Conservation (phyloP, 2,797 vertebrate species). For the Hypotaenidia philippensis region DNA sequence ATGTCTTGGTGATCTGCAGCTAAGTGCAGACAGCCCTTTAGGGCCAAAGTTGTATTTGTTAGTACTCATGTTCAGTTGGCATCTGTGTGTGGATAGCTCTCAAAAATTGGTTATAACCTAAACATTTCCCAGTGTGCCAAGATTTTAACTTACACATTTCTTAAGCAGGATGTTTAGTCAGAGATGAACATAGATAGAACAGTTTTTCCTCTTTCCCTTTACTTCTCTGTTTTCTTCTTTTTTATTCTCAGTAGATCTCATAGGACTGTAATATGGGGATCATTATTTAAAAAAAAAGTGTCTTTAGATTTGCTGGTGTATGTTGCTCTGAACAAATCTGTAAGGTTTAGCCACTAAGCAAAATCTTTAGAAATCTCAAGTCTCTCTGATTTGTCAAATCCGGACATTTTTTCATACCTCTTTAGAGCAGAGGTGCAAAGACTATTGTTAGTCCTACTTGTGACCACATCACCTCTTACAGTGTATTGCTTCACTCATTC, state of each 20-base stretch:
- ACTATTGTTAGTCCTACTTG: not conserved
- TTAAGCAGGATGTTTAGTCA: not conserved
- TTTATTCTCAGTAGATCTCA: not conserved
- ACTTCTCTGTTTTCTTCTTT: not conserved
- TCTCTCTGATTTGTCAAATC: not conserved
- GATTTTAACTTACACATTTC: not conserved
- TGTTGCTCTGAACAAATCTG: not conserved
- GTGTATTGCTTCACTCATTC: not conserved
- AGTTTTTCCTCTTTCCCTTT: not conserved
- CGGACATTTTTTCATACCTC: not conserved
- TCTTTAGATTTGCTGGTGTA: not conserved
- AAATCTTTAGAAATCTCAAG: not conserved
- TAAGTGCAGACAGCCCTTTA: not conserved
- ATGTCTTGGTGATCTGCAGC: not conserved
- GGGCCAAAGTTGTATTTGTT: not conserved
- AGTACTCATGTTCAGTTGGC: not conserved
- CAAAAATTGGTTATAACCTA: not conserved
- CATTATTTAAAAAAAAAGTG: not conserved
- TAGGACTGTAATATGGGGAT: not conserved
- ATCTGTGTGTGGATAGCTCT: not conserved
- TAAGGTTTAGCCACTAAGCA: not conserved
- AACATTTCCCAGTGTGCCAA: not conserved
- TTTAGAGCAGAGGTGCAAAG: not conserved
- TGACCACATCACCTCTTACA: not conserved
- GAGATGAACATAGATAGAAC: not conserved